These are phyloP conservation scores for Lepidurus packardi DNA, from an alignment of 1,140 invertebrate genomes.

Conservation along the genomic window DNA sequence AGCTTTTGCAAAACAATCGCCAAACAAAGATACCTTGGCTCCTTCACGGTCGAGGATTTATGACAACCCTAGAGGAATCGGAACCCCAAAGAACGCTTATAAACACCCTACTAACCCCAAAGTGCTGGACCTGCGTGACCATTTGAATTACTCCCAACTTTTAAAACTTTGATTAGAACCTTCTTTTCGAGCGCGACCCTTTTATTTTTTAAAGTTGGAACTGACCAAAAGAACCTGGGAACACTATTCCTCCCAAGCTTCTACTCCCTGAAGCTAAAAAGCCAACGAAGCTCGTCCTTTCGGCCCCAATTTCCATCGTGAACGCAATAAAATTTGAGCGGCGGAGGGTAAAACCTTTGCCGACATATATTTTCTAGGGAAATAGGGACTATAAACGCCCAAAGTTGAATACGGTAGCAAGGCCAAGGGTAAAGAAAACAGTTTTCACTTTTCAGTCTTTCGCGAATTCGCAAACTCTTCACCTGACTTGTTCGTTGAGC, in stretches of 20 bases:
- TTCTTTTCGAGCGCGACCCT: neutral
- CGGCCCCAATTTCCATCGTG: neutral
- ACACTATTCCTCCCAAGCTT: neutral
- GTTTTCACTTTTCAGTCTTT: no score
- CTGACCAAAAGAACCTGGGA: neutral
- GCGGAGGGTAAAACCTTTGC: neutral
- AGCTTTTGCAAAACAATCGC: no score
- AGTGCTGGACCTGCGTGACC: conserved; percentile 5
- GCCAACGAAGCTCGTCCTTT: neutral
- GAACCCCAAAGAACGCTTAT: neutral
- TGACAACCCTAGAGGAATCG: neutral
- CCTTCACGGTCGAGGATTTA: neutral
- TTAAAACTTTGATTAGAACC: neutral
- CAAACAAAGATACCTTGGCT: neutral
- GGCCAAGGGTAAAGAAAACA: no score
- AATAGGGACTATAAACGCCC: neutral
- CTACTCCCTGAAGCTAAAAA: neutral
- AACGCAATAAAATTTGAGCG: neutral
- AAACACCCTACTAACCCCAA: neutral
- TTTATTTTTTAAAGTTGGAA: neutral
- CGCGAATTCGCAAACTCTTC: no score
- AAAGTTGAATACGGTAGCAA: no score
- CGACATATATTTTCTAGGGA: neutral
- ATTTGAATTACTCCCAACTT: neutral
- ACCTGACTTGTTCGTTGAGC: no score